Base-by-base conservation (phyloP, 2,888 invertebrate genomes). In the Lissocephala sabroskyi region DNA sequence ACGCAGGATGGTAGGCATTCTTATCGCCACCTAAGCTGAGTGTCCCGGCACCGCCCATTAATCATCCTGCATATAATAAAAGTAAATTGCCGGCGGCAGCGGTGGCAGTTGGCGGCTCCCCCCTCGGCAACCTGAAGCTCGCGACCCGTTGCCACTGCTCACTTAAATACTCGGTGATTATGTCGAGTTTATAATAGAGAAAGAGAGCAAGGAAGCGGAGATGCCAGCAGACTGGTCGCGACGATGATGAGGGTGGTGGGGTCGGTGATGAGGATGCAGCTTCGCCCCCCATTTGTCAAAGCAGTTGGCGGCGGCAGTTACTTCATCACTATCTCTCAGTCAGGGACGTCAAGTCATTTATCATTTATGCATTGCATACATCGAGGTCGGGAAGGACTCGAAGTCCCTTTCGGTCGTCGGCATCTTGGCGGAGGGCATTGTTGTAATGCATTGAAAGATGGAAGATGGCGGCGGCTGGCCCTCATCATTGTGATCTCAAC, bases 181-280 rank as follows among this genome's bases (percentile, higher is more conserved):
- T 71, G 67, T 59, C 3, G 67, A 71, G 71, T 71, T 71, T 71
- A 71, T 74, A 67, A 74, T 71, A 70, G 62, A 65, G 67, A 60
- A n/a, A 64, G 10, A 35, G 14, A 16, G 16, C 16, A 9, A 35
- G 13, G 35, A 16, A 13, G 16, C 13, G 13, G 35, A 32, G 30
- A n/a, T n/a, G n/a, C n/a, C n/a, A n/a, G n/a, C n/a, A n/a, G n/a
- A n/a, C n/a, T n/a, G n/a, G n/a, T n/a, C n/a, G n/a, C n/a, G n/a
- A n/a, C n/a, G n/a, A n/a, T 23, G 23, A 7, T 5, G 23, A 23
- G 23, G 4, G 3, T 23, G 23, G 3, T 23, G 3, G 23, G 7
- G 23, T 23, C 7, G 4, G 3, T 3, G 23, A 3, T 23, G 3
- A 23, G 23, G 23, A 5, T 23, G 23, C 23, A 7, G 7, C 3